These are phyloP conservation scores for Novumbra hubbsi DNA, from an alignment of 2,797 vertebrate genomes.

Conservation along the genomic window DNA sequence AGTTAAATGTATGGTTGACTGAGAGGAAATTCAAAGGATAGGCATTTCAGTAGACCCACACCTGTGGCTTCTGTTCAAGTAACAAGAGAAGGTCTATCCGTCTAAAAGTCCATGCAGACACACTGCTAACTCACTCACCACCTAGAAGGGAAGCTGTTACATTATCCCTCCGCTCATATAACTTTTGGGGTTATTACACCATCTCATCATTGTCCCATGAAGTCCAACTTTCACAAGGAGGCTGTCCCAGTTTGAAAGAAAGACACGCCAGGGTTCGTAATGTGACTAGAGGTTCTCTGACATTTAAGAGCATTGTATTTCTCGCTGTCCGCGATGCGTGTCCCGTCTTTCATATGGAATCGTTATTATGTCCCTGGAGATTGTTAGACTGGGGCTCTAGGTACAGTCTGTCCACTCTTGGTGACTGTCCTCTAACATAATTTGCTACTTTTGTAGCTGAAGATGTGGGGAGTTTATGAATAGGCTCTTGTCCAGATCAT, in stretches of 20 bases:
- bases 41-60: neutral
- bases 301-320: slow-evolving; percentile 33
- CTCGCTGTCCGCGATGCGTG: neutral
- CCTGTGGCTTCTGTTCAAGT: neutral
- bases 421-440: neutral
- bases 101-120: neutral
- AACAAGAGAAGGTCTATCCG: neutral
- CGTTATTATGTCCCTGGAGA: neutral
- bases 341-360: neutral
- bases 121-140: slow-evolving; percentile 18
- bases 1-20: neutral
- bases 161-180: slow-evolving; percentile 45
- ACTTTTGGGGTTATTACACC: slow-evolving; percentile 39
- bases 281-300: slow-evolving; percentile 23
- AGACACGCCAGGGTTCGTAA: neutral
- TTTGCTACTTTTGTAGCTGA: neutral
- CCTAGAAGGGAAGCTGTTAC: slow-evolving; percentile 50
- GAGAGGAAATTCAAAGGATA: neutral
- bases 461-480: neutral
- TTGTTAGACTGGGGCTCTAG: neutral
- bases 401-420: neutral
- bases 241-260: slow-evolving; percentile 35
- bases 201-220: slow-evolving; percentile 40
- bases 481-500: neutral
- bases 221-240: slow-evolving; percentile 42